These are phyloP conservation scores for Escarpia spicata DNA, from an alignment of 2,888 invertebrate genomes.

Conservation along the genomic window DNA sequence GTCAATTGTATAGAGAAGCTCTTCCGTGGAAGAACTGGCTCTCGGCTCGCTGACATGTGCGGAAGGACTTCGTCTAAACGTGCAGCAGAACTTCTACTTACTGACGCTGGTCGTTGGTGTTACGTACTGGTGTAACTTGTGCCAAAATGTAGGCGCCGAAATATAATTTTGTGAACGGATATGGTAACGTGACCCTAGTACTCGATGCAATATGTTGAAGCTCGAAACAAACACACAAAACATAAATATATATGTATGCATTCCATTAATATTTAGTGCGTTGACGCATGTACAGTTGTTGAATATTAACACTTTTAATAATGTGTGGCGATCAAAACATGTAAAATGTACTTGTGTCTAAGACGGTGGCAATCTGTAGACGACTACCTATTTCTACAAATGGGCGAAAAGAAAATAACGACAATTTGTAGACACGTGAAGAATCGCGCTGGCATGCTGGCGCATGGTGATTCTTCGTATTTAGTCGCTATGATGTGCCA, in stretches of 20 bases:
- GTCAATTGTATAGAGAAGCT: too few relatives aligned
- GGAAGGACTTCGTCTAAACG: neutral
- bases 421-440: neutral
- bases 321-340: neutral
- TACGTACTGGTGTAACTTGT: neutral
- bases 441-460: neutral
- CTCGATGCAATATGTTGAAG: neutral
- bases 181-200: neutral
- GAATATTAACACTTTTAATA: neutral
- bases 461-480: neutral
- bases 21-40: too few relatives aligned
- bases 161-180: neutral
- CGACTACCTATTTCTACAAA: neutral
- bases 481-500: neutral
- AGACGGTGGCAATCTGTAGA: neutral
- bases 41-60: neutral
- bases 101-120: neutral
- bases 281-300: neutral
- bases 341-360: neutral
- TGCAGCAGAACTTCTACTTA: neutral
- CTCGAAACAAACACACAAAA: neutral
- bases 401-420: neutral
- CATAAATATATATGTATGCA: neutral
- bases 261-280: neutral
- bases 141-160: neutral